These are phyloP conservation scores for Anisognathus igniventris DNA, from an alignment of 2,797 vertebrate species.

Conservation along the genomic window DNA sequence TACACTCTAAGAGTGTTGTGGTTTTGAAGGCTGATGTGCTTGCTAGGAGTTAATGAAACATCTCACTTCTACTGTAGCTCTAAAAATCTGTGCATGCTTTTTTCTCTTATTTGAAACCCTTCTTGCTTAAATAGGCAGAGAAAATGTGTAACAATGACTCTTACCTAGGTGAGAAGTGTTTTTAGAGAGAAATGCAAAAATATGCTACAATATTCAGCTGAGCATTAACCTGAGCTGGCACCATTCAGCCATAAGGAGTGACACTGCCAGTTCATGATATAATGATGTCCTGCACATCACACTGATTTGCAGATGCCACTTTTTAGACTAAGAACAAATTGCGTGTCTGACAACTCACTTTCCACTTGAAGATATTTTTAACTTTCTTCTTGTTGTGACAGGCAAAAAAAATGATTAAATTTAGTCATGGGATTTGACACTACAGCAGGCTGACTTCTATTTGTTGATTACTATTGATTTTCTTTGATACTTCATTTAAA, in stretches of 20 bases:
- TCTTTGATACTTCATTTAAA: conserved; percentile 97
- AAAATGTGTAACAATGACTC: neutral
- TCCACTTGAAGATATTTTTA: conserved; percentile 78
- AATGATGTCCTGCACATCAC: conserved; percentile 30
- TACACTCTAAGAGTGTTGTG: rapidly evolving
- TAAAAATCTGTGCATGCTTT: neutral
- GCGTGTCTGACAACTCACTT: conserved; percentile 76
- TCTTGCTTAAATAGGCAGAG: neutral
- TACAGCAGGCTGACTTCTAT: conserved; percentile 83
- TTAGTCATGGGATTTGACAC: conserved; percentile 82
- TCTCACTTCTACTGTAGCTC: neutral
- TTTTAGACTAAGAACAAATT: conserved; percentile 75
- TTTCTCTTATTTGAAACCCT: neutral
- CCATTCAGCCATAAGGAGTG: conserved; percentile 9
- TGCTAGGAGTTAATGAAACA: neutral
- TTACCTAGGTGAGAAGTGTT: neutral
- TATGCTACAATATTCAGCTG: neutral
- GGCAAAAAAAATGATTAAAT: conserved; percentile 83
- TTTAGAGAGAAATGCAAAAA: neutral
- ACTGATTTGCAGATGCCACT: conserved; percentile 64
- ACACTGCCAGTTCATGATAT: neutral
- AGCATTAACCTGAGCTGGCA: conserved; percentile 37
- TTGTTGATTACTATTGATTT: conserved; percentile 99
- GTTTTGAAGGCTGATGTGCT: neutral
- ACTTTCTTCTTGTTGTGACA: conserved; percentile 81